Base-by-base conservation (phyloP, 2,797 vertebrate species). In the Malurus splendens region DNA sequence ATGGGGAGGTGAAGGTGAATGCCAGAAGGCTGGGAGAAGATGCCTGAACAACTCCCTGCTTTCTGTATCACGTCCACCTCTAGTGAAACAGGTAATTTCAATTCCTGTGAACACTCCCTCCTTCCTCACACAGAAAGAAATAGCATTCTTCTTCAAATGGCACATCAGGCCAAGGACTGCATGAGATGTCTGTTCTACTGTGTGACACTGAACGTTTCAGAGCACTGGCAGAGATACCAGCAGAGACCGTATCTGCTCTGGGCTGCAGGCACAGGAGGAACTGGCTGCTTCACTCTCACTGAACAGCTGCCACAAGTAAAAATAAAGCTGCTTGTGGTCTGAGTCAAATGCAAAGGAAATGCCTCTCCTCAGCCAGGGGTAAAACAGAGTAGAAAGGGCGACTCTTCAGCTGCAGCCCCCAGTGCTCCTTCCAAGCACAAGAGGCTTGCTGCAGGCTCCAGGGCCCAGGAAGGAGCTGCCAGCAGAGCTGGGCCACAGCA, bases 251-350 rank as follows among this genome's bases (percentile, higher is more conserved):
- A 65, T 68, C 81, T 74, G 71, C 17, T 90, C 78, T 68, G 90
- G 61, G 62, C 56, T 9, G 1, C 57, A 61, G 57, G 54, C 70
- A 42, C 8, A 71, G 64, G n/a, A 75, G 62, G 82, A 94, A 82
- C 88, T 52, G 62, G 38, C 64, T 85, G 59, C 86, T 68, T 89
- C 84, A 78, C 84, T 91, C 71, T 92, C 60, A 7, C 90, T 93
- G 64, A 92, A 67, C 82, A 82, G 86, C 82, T 87, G 65, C 68
- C 79, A 87, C 79, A 83, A 92, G 73, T 54, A 84, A 94, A 92
- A 95, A 94, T 38, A 78, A 89, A 95, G 73, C 66, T 89, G 59
- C 42, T 32, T 89, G 84, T 78, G 73, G 76, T 89, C 71, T 83
- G 64, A 89, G 52, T 66, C 82, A 91, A 75, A 90, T 79, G 75